These are phyloP conservation scores for Cremastobaeus sp. DNA, from an alignment of 2,888 invertebrate species.

Conservation along the genomic window DNA sequence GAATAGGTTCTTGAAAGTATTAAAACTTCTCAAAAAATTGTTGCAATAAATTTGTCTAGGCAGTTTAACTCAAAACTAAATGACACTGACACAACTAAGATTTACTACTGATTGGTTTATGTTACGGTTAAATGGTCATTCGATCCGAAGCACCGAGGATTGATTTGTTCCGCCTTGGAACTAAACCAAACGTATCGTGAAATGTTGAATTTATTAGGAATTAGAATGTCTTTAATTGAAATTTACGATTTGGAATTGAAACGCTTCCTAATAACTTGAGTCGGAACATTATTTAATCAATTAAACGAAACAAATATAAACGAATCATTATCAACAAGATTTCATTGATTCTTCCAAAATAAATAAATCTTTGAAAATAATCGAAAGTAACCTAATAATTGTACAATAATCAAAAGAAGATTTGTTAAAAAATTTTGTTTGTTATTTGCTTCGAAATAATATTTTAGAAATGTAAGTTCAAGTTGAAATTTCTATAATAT, in stretches of 20 bases:
- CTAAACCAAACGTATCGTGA: conserved; percentile 40
- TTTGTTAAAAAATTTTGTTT: too few relatives aligned
- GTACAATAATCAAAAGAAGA: too few relatives aligned
- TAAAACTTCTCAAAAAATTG: too few relatives aligned
- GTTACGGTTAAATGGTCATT: conserved; percentile 55
- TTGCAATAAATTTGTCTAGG: too few relatives aligned
- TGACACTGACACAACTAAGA: conserved; percentile 29
- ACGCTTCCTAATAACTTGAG: neutral
- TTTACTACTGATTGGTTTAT: conserved; percentile 51
- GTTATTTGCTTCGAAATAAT: too few relatives aligned
- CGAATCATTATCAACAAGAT: too few relatives aligned
- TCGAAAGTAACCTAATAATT: too few relatives aligned
- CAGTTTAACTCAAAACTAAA: conserved; percentile 9
- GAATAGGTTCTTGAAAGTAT: too few relatives aligned
- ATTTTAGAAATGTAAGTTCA: too few relatives aligned
- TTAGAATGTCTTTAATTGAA: conserved; percentile 33
- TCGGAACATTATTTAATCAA: neutral
- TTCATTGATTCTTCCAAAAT: too few relatives aligned
- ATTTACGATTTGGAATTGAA: neutral
- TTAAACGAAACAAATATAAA: neutral
- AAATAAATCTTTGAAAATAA: too few relatives aligned
- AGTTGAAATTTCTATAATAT: too few relatives aligned
- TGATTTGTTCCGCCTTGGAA: conserved; percentile 55
- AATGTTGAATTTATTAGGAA: conserved; percentile 36
- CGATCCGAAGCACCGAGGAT: conserved; percentile 42